phyloP scores from a whole-genome alignment of 37 sponge, comb jelly and placozoan species.

The Geodia barretti region DNA sequence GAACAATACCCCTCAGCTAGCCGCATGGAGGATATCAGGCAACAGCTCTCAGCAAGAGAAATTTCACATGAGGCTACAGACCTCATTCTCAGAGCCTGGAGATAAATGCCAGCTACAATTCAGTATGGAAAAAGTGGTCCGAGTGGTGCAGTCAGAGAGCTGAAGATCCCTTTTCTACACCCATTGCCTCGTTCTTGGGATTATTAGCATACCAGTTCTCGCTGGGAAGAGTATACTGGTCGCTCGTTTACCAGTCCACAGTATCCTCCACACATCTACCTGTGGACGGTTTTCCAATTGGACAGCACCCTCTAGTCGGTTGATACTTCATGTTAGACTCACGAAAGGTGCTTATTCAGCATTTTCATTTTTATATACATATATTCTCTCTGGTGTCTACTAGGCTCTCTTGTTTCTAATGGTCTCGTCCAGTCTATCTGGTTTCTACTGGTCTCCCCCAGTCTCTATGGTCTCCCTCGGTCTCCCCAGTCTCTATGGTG shows the following conservation, averaged over 20 bases:
- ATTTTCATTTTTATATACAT: too few species aligned
- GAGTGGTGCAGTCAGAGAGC: neutral
- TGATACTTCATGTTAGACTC: too few species aligned
- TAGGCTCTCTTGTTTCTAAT: too few species aligned
- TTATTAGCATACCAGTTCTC: conserved; percentile 3
- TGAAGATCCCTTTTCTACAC: neutral
- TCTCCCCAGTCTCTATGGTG: too few species aligned
- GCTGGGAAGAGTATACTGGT: conserved; percentile 7
- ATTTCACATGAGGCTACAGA: conserved; percentile 19
- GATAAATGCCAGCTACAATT: conserved; percentile 20
- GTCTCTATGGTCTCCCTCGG: too few species aligned
- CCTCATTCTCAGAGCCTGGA: conserved; percentile 27
- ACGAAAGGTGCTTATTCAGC: too few species aligned
- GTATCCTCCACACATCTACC: conserved; percentile 17
- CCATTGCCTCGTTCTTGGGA: neutral
- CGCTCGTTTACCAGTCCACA: conserved; percentile 29
- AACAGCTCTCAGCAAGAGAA: conserved; percentile 1
- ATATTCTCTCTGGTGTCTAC: too few species aligned
- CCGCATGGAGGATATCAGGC: conserved; percentile 28
- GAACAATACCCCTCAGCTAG: neutral
- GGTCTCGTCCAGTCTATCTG: too few species aligned
- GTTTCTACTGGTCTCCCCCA: too few species aligned
- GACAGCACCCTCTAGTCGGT: conserved; percentile 10
- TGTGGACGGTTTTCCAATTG: conserved; percentile 25
- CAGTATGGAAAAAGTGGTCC: conserved; percentile 23